A percentile compares a stretch with the other conserved stretches of the same genome.
Conservation (phyloP, 2,113 vertebrate genomes). For the Arizona elegans region DNA sequence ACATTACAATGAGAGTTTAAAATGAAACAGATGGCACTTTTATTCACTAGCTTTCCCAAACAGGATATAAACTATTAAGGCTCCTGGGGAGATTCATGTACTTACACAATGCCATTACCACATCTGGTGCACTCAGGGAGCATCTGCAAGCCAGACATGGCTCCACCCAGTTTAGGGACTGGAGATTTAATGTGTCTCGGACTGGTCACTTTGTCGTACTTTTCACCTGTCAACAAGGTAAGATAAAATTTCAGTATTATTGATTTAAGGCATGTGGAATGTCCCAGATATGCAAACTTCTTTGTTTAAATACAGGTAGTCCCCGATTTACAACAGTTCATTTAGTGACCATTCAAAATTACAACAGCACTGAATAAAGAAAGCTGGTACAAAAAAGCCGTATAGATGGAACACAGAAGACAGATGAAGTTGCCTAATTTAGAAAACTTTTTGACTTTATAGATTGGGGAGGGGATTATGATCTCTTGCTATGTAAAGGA, state of each 20-base stretch:
- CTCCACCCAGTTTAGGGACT: conserved; percentile 77
- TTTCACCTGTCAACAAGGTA: conserved; percentile 76
- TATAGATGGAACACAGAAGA: not conserved
- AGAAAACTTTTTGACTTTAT: not conserved
- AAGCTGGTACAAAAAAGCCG: not conserved
- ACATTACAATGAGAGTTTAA: not conserved
- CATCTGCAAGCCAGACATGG: conserved; percentile 83
- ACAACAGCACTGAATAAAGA: not conserved
- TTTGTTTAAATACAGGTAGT: not conserved
- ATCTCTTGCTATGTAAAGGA: not conserved
- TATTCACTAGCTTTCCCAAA: not conserved
- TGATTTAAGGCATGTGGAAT: not conserved
- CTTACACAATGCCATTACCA: conserved; percentile 92
- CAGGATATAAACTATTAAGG: rapidly evolving
- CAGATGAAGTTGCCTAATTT: not conserved
- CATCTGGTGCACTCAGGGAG: conserved; percentile 92
- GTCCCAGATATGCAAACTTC: not conserved
- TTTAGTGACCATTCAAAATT: not conserved
- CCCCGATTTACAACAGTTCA: not conserved
- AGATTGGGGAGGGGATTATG: not conserved
- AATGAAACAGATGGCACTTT: not conserved
- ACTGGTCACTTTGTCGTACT: conserved; percentile 60
- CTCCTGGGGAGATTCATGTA: not conserved
- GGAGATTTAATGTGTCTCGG: conserved; percentile 81
- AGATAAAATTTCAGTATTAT: conserved; percentile 1